Evolutionary conservation across 2,888 invertebrate genomes (phyloP).

Genomic region (Unio pictorum): DNA sequence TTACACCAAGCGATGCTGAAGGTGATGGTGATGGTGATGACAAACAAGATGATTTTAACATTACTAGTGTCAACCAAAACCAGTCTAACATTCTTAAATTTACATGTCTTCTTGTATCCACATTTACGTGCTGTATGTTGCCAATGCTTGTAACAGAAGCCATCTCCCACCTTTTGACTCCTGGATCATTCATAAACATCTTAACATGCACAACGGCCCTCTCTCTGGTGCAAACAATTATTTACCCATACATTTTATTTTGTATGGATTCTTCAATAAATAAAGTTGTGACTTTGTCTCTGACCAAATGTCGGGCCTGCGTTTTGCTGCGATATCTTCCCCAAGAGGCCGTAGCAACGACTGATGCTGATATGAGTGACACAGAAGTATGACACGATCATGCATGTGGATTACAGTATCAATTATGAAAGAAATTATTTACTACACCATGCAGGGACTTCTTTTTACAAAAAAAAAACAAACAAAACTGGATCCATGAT

Average conservation of each 20-base stretch:
- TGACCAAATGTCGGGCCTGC: slow-evolving; percentile 26
- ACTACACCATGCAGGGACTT: no score
- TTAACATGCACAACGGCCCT: slow-evolving; percentile 56
- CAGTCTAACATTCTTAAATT: slow-evolving; percentile 39
- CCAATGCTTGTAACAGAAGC: slow-evolving; percentile 57
- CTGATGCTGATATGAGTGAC: slow-evolving; percentile 37
- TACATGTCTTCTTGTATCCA: slow-evolving; percentile 45
- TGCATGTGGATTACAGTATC: slow-evolving; percentile 11
- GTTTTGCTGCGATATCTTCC: slow-evolving; percentile 31
- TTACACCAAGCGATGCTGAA: slow-evolving; percentile 34
- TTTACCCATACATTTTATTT: slow-evolving; percentile 59
- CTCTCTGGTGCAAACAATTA: slow-evolving; percentile 57
- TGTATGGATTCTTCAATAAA: slow-evolving; percentile 54
- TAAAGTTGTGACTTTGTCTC: slow-evolving; percentile 43
- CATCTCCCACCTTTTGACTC: slow-evolving; percentile 38
- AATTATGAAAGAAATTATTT: no score
- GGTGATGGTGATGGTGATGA: slow-evolving; percentile 26
- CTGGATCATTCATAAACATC: slow-evolving; percentile 51
- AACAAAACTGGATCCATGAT: no score
- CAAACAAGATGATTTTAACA: slow-evolving; percentile 22
- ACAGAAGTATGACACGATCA: slow-evolving; percentile 36
- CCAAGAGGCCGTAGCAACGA: slow-evolving; percentile 37
- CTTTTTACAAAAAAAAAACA: no score
- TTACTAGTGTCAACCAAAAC: slow-evolving; percentile 11
- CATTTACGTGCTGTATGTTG: slow-evolving; percentile 52